phyloP scores from a whole-genome alignment of 2,888 invertebrate species.

The Tortrix viridana region DNA sequence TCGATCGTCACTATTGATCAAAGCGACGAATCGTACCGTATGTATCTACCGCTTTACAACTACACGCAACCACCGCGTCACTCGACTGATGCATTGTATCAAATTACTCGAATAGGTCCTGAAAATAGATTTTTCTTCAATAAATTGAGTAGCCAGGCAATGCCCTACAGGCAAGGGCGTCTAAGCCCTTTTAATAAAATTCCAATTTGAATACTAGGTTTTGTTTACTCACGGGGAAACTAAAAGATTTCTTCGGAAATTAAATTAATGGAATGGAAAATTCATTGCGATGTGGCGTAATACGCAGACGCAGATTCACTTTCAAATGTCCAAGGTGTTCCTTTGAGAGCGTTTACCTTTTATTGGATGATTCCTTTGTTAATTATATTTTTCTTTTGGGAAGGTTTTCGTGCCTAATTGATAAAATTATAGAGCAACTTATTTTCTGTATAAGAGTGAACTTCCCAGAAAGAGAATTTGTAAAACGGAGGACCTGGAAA shows the following conservation, averaged over 20 bases:
- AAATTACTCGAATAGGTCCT: not conserved
- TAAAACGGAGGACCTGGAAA: not conserved
- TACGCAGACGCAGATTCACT: not conserved
- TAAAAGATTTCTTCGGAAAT: not conserved
- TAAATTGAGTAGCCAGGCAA: not conserved
- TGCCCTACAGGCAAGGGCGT: not conserved
- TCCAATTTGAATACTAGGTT: conserved; percentile 2
- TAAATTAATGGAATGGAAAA: not conserved
- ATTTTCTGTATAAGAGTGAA: not conserved
- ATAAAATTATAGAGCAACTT: not conserved
- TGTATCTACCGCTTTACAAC: too few species aligned
- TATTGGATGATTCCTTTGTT: not conserved
- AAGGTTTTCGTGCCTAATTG: not conserved
- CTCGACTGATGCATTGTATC: too few species aligned
- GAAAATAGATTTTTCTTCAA: too few species aligned
- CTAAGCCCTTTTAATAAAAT: not conserved
- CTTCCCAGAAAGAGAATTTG: not conserved
- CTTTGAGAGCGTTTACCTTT: not conserved
- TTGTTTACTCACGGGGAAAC: not conserved
- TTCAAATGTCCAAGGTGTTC: conserved; percentile 8
- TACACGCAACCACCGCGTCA: too few species aligned
- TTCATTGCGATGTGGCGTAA: not conserved
- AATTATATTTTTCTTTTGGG: not conserved
- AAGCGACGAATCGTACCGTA: too few species aligned
- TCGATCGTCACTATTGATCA: too few species aligned